These are phyloP conservation scores for Balearica regulorum DNA, from an alignment of 2,797 vertebrate genomes.

Conservation along the genomic window DNA sequence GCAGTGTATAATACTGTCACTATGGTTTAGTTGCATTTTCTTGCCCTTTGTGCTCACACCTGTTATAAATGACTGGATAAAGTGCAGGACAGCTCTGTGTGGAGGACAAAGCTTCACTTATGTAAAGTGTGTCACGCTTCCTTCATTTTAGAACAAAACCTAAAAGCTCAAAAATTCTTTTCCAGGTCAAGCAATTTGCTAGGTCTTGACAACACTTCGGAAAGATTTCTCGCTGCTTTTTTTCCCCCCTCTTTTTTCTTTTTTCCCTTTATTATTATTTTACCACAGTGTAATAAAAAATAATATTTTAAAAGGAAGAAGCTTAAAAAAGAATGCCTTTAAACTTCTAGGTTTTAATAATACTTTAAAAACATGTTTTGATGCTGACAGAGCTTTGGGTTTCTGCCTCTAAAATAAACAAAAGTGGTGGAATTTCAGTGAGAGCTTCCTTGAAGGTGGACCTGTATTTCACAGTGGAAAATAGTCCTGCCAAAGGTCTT, in stretches of 20 bases:
- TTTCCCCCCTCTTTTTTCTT: not conserved
- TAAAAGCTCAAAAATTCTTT: not conserved
- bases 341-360: not conserved
- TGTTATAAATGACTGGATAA: not conserved
- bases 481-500: not conserved
- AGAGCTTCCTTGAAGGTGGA: not conserved
- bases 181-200: not conserved
- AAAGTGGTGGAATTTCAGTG: not conserved
- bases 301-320: not conserved
- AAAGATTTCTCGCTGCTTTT: not conserved
- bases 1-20: not conserved
- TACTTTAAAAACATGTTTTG: not conserved
- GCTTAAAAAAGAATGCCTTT: not conserved
- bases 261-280: not conserved
- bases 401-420: not conserved
- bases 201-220: not conserved
- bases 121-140: not conserved
- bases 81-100: not conserved
- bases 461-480: not conserved
- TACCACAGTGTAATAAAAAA: not conserved
- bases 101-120: not conserved
- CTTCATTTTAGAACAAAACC: not conserved
- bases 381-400: not conserved
- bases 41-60: not conserved
- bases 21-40: not conserved